Base-by-base conservation (phyloP, 2,888 invertebrate species). In the Lampropteryx suffumata region DNA sequence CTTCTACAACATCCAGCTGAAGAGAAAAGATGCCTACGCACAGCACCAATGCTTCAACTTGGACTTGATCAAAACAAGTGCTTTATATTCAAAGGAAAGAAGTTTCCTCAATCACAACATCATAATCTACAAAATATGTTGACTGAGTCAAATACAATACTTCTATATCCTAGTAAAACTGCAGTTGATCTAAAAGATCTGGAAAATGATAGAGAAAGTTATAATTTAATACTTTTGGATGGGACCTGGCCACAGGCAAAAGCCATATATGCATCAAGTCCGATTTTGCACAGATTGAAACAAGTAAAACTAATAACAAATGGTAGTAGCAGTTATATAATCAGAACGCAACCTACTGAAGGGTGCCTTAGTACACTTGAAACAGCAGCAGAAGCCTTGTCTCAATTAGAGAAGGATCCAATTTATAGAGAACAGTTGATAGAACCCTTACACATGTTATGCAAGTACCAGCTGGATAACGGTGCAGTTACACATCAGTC, bases 161-260 rank as follows among this genome's bases (percentile, higher is more conserved):
- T 98, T 29, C 81, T 97, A 3, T 97, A 96, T 83, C 97, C 97
- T 24, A 95, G 96, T 62, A 92, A 93, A 73, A 87, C 92, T 61
- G 94, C 97, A 1, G 85, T 94, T 41, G 93, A 95, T 70, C 91
- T 97, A 55, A 92, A 91, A 65, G 82, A 83, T 44, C 62, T 90
- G 30, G 72, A 82, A 49, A 83, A 85, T 62, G 82, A 86, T 44
- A 66, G 71, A 59, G 84, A 81, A 33, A 91, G 91, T 7, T 96
- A 95, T 73, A 97, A 96, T 77, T 88, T 98, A 43, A 90, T 98
- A 34, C 84, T 98, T 32, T 92, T 98, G 57, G 98, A 98, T 90
- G 98, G 98, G 3, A 98, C 98, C 7, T 98, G 98, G 98, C 95
- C 97, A 0, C 98, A 98, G 82, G 98, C 98, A 1, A 97, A 97